Evolutionary conservation across 2,888 invertebrate species (phyloP), one percentile per base, ranked within the genome.

Genomic region (Atethmia centrago): DNA sequence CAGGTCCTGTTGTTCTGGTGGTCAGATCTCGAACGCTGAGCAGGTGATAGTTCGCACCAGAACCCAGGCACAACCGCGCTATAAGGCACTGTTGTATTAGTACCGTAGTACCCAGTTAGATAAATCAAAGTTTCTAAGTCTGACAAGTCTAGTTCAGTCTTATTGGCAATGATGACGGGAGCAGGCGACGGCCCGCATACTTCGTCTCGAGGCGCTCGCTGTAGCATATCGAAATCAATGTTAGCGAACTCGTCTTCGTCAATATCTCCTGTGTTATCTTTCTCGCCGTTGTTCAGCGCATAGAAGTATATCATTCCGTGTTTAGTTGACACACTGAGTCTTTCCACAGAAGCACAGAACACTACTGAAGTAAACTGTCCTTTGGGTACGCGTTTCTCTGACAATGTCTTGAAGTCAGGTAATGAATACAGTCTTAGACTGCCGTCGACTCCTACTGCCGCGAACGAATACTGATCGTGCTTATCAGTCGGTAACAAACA

Each of bases 41-140:
- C 98, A 82, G 99, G 99, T 86, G 99, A 98, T 88, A 99, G 97
- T 92, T 99, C 99, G 83, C 98, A 98, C 99, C 99, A 99, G 93
- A 99, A 99, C 7, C 98, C 98, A 0, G 99, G 99, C 5, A 99
- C 98, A 25, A 98, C 99, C 0, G 99, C 98, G 69, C 98, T 97
- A 92, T 98, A 99, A 63, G 96, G 96, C 77, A 96, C 95, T 42
- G 96, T 94, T 14, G 94, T 94, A 80, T 95, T 96, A 47, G 94
- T 94, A 31, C 97, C 97, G 82, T 98, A 98, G 89, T 98, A 98
- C 80, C 97, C 97, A 3, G 98, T 98, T 72, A 99, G 93, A 56
- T 97, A 97, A 87, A 98, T 97, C 67, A 99, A 95, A 21, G 97
- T 95, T 84, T 97, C 97, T 83, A 98, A 93, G 89, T 97, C 97